phyloP scores from a whole-genome alignment of 2,113 vertebrate species.

The Microtus montanus region DNA sequence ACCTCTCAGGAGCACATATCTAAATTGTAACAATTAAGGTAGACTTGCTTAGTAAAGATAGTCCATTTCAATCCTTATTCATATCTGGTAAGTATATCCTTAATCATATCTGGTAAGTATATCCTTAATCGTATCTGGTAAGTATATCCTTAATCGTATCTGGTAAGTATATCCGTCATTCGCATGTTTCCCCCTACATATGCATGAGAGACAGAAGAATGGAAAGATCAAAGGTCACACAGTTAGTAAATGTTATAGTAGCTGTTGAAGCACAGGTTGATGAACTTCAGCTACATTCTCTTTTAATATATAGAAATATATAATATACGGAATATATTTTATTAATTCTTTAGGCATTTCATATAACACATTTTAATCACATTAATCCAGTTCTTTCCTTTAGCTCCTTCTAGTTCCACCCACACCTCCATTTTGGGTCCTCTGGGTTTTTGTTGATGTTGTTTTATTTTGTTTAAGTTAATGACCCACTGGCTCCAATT shows the following conservation, averaged over 20 bases:
- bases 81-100: background rate
- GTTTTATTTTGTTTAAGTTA: background rate
- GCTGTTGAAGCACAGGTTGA: background rate
- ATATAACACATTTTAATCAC: background rate
- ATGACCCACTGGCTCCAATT: background rate
- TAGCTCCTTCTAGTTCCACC: background rate
- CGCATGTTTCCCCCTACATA: background rate
- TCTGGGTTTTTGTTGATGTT: background rate
- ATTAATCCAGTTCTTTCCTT: background rate
- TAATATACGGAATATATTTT: background rate
- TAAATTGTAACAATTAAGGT: background rate
- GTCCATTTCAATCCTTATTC: background rate
- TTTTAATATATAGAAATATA: background rate
- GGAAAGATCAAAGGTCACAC: background rate
- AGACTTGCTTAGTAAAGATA: background rate
- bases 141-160: background rate
- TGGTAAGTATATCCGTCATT: background rate
- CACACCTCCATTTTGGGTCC: background rate
- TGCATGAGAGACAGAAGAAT: background rate
- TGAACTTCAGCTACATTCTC: background rate
- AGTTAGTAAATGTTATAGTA: background rate
- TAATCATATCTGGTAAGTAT: background rate
- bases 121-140: background rate
- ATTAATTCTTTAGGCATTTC: background rate
- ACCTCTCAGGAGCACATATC: background rate